Evolutionary conservation across 2,113 vertebrate genomes (phyloP), one percentile per base, ranked within the genome.

Genomic region (Labeo catla): DNA sequence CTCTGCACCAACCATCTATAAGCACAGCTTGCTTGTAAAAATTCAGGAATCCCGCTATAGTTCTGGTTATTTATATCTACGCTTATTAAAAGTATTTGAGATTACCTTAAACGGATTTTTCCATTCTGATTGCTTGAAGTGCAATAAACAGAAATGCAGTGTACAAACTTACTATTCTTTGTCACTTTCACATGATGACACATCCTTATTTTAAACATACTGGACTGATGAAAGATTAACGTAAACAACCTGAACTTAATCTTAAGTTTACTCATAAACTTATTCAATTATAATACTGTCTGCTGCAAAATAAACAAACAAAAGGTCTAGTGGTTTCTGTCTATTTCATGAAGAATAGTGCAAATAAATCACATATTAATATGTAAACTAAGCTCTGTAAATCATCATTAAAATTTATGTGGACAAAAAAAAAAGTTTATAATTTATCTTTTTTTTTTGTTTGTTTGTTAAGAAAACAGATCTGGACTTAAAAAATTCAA

Each of bases 291-390:
- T 70, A 86, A 79, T 79, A 76, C 86, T 74, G 68, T 36, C n/a
- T 57, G 39, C 49, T 66, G 73, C 83, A 74, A 81, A 50, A n/a
- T 21, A 34, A 74, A 72, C 79, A 15, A 36, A 81, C 3, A 49
- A 54, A 59, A 12, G 7, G 15, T 34, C 39, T 7, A 76, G 54
- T 28, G 8, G 43, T 21, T 73, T 70, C 36, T 16, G 6, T 61
- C 54, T 9, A 47, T 76, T 81, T 76, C 6, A 80, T 86, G n/a
- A 88, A 84, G 23, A 86, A 61, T 61, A 85, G 82, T 85, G 87
- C 77, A 86, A 80, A 73, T 66, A 77, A 84, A 87, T 84, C 52
- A 39, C 15, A 78, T 72, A 76, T 28, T 68, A 73, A 54, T 72
- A 52, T 68, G 76, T 70, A 80, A 80, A 54, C 70, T 59, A 70